phyloP scores from a whole-genome alignment of 2,113 vertebrate species.

The Semnornis frantzii region DNA sequence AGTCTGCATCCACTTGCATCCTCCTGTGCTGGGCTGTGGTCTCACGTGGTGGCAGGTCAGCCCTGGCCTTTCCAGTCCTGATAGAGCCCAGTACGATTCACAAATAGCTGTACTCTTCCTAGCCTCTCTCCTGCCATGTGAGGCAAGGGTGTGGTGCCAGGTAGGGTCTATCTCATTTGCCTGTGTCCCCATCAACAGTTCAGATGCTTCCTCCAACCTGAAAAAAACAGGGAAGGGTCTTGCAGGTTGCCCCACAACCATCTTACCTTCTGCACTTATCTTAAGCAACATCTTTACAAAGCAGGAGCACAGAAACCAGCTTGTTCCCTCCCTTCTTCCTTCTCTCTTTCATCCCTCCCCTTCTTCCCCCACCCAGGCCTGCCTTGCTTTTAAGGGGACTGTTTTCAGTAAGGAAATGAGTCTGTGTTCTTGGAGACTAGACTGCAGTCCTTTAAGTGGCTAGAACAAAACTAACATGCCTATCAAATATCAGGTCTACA shows the following conservation, averaged over 20 bases:
- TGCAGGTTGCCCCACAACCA: background rate
- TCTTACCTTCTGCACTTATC: background rate
- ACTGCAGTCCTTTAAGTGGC: background rate
- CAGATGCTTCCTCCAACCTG: background rate
- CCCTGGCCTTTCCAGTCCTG: background rate
- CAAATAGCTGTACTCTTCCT: rapidly evolving
- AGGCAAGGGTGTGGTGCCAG: rapidly evolving
- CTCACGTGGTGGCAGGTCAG: background rate
- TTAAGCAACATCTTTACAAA: background rate
- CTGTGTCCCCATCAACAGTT: no score
- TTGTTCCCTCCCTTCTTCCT: background rate
- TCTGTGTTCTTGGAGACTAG: background rate
- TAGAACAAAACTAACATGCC: background rate
- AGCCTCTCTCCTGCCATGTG: rapidly evolving
- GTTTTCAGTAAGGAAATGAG: background rate
- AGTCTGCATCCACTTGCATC: rapidly evolving
- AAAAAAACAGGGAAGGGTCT: background rate
- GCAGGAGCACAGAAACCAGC: background rate
- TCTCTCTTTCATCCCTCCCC: background rate
- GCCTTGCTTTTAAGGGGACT: background rate
- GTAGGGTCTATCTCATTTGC: background rate
- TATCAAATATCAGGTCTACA: background rate
- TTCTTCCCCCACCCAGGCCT: no score
- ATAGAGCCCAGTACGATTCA: rapidly evolving
- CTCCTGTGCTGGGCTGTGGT: background rate